These are phyloP conservation scores for Litocranius walleri DNA, from an alignment of 2,113 vertebrate species.

Conservation along the genomic window DNA sequence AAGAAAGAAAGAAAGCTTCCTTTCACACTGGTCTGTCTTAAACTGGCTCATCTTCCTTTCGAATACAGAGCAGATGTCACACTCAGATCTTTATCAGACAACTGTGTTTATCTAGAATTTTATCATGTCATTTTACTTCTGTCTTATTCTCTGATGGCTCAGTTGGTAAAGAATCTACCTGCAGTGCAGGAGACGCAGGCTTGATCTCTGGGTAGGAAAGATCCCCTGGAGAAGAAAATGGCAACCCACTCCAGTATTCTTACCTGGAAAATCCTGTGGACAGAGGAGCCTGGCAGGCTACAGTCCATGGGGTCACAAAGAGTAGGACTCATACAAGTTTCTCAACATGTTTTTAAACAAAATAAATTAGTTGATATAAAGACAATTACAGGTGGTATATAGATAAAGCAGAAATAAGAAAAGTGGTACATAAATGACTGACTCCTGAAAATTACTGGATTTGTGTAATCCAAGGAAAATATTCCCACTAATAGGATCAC, in stretches of 20 bases:
- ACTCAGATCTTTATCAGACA: neutral
- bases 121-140: neutral
- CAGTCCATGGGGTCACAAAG: neutral
- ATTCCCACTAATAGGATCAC: neutral
- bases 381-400: neutral
- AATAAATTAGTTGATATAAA: slow-evolving; percentile 1
- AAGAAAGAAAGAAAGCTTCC: neutral
- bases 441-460: neutral
- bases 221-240: neutral
- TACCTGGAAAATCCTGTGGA: neutral
- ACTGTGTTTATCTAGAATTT: neutral
- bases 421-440: neutral
- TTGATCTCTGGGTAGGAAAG: neutral
- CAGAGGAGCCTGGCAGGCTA: neutral
- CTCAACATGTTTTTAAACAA: slow-evolving; percentile 4
- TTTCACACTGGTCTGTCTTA: neutral
- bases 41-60: neutral
- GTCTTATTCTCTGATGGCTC: neutral
- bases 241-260: neutral
- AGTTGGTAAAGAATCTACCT: neutral
- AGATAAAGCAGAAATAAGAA: neutral
- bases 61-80: neutral
- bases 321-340: neutral
- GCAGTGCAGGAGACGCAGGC: neutral
- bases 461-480: neutral